Base-by-base conservation (phyloP, 2,888 invertebrate species). In the Himalopsyche kuldschensis region DNA sequence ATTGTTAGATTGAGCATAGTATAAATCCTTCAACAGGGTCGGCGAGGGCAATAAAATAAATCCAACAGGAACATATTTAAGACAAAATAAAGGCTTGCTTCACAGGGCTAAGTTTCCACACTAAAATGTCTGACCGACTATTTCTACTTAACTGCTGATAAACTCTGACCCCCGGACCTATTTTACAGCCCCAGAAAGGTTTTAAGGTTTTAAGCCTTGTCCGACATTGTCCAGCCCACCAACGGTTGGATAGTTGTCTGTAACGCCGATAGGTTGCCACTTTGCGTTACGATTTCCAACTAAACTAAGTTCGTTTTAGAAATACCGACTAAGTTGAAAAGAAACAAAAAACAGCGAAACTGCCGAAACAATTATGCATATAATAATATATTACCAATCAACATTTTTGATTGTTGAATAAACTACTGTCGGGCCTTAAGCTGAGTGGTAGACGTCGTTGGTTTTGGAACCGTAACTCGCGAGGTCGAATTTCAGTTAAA, bases 61-160 rank as follows among this genome's bases (percentile, higher is more conserved):
- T 82, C 82, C 79, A 30, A 55, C 79, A 47, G 79, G 47, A 82
- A 82, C 79, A 82, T 82, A 82, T 82, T 82, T 82, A 82, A 82
- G 79, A 69, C 69, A 27, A 69, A 69, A 69, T 69, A 69, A 69
- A 69, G 27, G 69, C 30, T 69, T 69, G 15, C 24, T 15, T 27
- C 15, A 15, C 15, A 27, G 27, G 30, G 27, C 69, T 69, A 69
- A 69, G 69, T 69, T 69, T 27, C 69, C 24, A 69, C 69, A 27
- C 20, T 69, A 69, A 69, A 69, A 69, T 69, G 69, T 27, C 69
- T 27, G 69, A 69, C 69, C 69, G 69, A 69, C 69, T 69, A 69
- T 69, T 69, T 69, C 69, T 82, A 79, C 75, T 79, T 82, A 79
- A 82, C 82, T 79, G 79, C 75, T 75, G 82, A 82, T 82, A 82